Conservation (phyloP, 2,113 vertebrate genomes). For the Tor tambroides region DNA sequence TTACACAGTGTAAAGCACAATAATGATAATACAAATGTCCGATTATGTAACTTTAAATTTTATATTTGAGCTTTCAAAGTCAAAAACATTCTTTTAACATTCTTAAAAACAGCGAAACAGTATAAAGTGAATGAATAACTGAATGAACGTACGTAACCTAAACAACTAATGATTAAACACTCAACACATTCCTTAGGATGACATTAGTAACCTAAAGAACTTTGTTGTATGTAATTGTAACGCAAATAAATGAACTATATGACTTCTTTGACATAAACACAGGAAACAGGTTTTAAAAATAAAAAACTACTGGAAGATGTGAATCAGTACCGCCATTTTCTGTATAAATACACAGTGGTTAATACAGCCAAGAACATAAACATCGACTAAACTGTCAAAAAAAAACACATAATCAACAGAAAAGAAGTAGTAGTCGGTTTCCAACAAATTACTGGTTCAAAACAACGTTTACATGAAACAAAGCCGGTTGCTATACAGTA, state of each 20-base stretch:
- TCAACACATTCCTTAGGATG: background rate
- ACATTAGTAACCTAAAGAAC: background rate
- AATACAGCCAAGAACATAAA: slow-evolving; percentile 7
- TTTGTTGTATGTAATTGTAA: background rate
- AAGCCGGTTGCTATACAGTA: background rate
- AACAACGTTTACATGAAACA: background rate
- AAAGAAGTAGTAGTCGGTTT: background rate
- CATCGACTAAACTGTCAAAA: slow-evolving; percentile 1
- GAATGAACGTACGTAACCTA: background rate
- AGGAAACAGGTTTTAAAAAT: background rate
- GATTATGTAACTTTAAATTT: background rate
- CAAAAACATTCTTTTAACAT: background rate
- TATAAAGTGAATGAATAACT: background rate
- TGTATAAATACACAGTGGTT: slow-evolving; percentile 3
- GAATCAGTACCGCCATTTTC: slow-evolving; percentile 56
- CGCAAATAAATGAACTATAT: background rate
- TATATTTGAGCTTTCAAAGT: background rate
- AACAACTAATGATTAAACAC: background rate
- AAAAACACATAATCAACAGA: slow-evolving; percentile 4
- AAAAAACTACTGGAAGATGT: background rate
- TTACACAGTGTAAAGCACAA: background rate
- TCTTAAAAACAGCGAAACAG: too few species aligned
- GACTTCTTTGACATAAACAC: background rate
- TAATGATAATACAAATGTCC: background rate
- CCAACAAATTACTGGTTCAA: background rate